phyloP scores from a whole-genome alignment of 2,888 invertebrate species.

The Hedya salicella region DNA sequence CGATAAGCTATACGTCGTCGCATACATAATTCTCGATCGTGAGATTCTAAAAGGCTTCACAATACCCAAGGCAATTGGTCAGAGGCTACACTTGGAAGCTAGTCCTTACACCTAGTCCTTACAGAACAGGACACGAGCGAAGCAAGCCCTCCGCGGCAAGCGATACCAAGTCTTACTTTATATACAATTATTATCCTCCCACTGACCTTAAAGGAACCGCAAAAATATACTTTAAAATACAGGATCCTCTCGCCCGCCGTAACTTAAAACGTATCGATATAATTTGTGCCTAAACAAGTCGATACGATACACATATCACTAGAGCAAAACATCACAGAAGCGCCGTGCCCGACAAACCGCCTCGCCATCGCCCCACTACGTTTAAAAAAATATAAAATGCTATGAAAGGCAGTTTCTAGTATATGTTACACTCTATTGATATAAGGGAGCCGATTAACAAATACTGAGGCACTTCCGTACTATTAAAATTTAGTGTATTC shows the following conservation, averaged over 20 bases:
- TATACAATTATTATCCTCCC: slow-evolving; percentile 76
- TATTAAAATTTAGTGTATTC: slow-evolving; percentile 50
- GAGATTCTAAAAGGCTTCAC: slow-evolving; percentile 81
- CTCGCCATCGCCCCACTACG: slow-evolving; percentile 59
- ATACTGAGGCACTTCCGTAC: slow-evolving; percentile 75
- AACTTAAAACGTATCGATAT: slow-evolving; percentile 48
- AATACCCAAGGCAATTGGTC: slow-evolving; percentile 85
- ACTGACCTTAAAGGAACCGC: slow-evolving; percentile 70
- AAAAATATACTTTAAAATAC: slow-evolving; percentile 75
- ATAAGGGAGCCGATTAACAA: slow-evolving; percentile 65
- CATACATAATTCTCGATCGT: slow-evolving; percentile 81
- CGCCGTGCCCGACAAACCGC: slow-evolving; percentile 69
- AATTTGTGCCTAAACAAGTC: slow-evolving; percentile 54
- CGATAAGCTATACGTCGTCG: slow-evolving; percentile 77
- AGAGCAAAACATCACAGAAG: slow-evolving; percentile 80
- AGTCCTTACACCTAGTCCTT: slow-evolving; percentile 57
- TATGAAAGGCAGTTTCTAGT: slow-evolving; percentile 76
- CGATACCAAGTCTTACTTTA: slow-evolving; percentile 74
- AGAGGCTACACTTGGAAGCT: slow-evolving; percentile 69
- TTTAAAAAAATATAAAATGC: slow-evolving; percentile 81
- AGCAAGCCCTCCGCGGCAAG: slow-evolving; percentile 72
- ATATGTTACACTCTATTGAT: slow-evolving; percentile 68
- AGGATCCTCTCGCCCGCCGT: slow-evolving; percentile 55
- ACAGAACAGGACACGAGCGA: slow-evolving; percentile 64
- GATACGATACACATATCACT: slow-evolving; percentile 60